Conservation (phyloP, 2,888 invertebrate species). For the Mythimna impura region DNA sequence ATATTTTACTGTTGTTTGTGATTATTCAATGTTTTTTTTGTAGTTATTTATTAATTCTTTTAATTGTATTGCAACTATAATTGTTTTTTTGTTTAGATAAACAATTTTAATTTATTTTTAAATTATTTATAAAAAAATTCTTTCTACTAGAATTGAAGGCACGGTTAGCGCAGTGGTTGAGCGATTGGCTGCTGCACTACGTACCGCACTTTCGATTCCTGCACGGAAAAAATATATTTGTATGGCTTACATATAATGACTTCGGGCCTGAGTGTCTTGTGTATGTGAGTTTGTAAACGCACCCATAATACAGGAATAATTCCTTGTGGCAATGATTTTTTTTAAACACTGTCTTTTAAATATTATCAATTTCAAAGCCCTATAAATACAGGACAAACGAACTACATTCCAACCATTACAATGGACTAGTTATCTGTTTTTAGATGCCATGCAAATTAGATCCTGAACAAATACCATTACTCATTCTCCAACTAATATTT, state of each 20-base stretch:
- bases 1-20: not conserved
- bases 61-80: not conserved
- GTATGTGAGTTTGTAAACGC: too few species aligned
- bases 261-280: too few species aligned
- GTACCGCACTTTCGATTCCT: too few species aligned
- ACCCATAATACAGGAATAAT: too few species aligned
- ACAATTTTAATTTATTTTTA: not conserved
- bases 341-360: too few species aligned
- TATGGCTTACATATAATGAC: too few species aligned
- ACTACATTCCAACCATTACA: constrained; percentile 22
- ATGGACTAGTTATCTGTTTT: constrained; percentile 54
- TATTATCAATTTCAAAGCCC: not conserved
- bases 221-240: too few species aligned
- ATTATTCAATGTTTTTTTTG: not conserved
- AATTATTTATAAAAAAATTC: not conserved
- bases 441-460: constrained; percentile 63
- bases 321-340: too few species aligned
- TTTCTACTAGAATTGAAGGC: not conserved
- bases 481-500: constrained; percentile 80
- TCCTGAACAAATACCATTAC: constrained; percentile 75
- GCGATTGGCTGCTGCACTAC: too few species aligned
- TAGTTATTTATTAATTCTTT: not conserved
- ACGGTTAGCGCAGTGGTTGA: too few species aligned
- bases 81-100: not conserved
- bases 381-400: constrained; percentile 30